These are phyloP conservation scores for Dasyornis broadbenti DNA, from an alignment of 2,113 vertebrate species.

Conservation along the genomic window DNA sequence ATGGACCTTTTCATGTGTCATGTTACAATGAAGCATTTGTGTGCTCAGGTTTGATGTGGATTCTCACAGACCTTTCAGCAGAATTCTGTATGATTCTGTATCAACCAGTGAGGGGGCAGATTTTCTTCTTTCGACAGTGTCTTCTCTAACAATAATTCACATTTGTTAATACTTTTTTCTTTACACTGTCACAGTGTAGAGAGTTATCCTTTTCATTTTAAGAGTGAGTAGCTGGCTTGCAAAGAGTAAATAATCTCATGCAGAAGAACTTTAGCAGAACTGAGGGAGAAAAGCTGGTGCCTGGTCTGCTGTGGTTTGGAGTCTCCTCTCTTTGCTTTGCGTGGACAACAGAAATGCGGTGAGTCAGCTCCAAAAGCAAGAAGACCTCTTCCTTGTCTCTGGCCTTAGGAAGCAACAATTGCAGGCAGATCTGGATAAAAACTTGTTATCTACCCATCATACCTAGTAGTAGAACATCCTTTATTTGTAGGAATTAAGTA, in stretches of 20 bases:
- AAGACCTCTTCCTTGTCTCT: not conserved
- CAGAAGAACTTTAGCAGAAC: not conserved
- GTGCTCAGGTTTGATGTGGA: not conserved
- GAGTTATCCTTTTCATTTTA: not conserved
- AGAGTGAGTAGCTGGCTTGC: not conserved
- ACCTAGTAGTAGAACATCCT: not conserved
- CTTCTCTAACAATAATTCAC: not conserved
- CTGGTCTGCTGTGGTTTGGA: not conserved
- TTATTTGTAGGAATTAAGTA: not conserved
- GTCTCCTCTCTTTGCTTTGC: not conserved
- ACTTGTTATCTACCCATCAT: not conserved
- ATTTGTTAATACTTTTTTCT: not conserved
- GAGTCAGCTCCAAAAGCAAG: not conserved
- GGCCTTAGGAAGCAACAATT: not conserved
- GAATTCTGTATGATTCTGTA: not conserved
- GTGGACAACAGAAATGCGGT: not conserved
- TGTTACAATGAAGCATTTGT: not conserved
- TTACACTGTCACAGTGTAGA: not conserved
- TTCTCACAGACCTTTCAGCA: not conserved
- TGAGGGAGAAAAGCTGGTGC: not conserved
- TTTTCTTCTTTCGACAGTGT: not conserved
- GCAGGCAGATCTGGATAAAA: not conserved
- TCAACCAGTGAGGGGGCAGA: not conserved
- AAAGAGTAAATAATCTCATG: not conserved
- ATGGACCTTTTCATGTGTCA: not conserved